phyloP scores from a whole-genome alignment of 2,888 invertebrate species.

The Teinopalpus imperialis region DNA sequence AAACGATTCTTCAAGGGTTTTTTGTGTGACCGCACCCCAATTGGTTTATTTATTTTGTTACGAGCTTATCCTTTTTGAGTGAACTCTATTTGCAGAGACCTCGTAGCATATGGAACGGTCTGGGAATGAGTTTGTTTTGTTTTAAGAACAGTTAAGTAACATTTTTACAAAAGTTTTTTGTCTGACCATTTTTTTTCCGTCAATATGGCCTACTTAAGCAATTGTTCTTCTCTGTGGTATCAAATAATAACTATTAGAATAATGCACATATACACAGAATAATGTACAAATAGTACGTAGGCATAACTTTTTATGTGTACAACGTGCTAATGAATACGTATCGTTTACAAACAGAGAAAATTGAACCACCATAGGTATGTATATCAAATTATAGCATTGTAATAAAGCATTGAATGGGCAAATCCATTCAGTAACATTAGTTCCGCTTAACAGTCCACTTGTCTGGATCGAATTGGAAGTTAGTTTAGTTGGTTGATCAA shows the following conservation, averaged over 20 bases:
- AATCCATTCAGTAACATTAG: slow-evolving; percentile 1
- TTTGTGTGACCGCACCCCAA: slow-evolving; percentile 68
- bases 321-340: slow-evolving; percentile 21
- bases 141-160: slow-evolving; percentile 31
- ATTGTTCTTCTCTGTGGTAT: neutral
- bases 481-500: slow-evolving; percentile 10
- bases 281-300: neutral
- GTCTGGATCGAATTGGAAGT: slow-evolving; percentile 14
- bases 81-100: slow-evolving; percentile 66
- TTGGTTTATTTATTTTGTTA: slow-evolving; percentile 80
- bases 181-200: neutral
- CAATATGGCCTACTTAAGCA: neutral
- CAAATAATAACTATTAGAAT: too few species aligned
- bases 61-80: slow-evolving; percentile 64
- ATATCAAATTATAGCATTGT: slow-evolving; percentile 17
- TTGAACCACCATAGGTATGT: slow-evolving; percentile 19
- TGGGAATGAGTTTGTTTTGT: slow-evolving; percentile 31
- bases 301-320: neutral
- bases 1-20: slow-evolving; percentile 49
- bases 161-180: slow-evolving; percentile 9
- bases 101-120: slow-evolving; percentile 53
- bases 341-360: neutral
- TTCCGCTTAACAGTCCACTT: slow-evolving; percentile 10
- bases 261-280: neutral
- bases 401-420: slow-evolving; percentile 7